These are phyloP conservation scores for Gymnarchus niloticus DNA, from an alignment of 2,113 vertebrate genomes.

Conservation along the genomic window DNA sequence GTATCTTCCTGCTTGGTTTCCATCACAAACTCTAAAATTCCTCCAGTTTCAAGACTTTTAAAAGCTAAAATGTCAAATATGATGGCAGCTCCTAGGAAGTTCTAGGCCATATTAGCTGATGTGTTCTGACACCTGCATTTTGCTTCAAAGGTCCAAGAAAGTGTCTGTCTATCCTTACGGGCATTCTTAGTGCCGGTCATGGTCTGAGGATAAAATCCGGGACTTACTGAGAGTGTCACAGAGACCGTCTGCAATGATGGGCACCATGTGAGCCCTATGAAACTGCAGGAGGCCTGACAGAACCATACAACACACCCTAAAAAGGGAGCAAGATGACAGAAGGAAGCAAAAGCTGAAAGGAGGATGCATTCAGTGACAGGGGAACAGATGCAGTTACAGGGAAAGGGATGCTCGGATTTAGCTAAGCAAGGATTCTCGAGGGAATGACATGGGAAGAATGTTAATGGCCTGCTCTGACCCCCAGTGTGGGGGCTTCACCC, in stretches of 20 bases:
- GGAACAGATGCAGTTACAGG: no score
- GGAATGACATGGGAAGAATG: neutral
- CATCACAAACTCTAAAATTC: neutral
- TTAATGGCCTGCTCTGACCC: neutral
- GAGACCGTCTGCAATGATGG: no score
- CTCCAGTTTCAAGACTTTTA: neutral
- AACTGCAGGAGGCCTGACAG: no score
- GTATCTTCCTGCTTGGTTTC: no score
- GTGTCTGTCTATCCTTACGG: neutral
- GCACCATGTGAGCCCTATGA: no score
- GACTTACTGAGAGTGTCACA: neutral
- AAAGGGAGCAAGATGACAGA: no score
- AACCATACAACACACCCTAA: no score
- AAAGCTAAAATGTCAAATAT: neutral
- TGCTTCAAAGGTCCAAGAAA: neutral
- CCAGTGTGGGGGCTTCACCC: neutral
- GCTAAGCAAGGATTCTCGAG: no score
- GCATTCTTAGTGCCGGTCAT: no score
- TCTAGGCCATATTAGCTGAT: neutral
- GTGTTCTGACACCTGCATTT: neutral
- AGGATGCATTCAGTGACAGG: neutral
- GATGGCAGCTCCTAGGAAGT: neutral
- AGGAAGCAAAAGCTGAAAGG: no score
- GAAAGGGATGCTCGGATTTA: no score
- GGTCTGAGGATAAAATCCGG: no score